These are phyloP conservation scores for Pseudomugil gertrudae DNA, from an alignment of 2,797 vertebrate genomes.

Conservation along the genomic window DNA sequence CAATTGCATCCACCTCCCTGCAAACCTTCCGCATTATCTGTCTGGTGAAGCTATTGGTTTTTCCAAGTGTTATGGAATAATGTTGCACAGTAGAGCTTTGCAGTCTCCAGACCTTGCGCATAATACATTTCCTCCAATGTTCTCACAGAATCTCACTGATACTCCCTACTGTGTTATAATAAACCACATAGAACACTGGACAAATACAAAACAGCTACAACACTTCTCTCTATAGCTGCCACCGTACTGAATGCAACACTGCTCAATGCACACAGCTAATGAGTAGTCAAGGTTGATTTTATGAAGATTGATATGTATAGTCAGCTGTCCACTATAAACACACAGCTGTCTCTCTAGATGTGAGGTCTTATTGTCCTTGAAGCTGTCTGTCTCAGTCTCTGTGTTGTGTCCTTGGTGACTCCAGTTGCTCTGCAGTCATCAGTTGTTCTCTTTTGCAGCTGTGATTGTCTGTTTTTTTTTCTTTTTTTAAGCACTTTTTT, in stretches of 20 bases:
- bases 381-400: conserved; percentile 18
- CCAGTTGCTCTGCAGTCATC: conserved; percentile 18
- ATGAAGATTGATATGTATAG: conserved; percentile 67
- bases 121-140: conserved; percentile 23
- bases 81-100: conserved; percentile 17
- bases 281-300: conserved; percentile 53
- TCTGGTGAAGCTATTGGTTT: conserved; percentile 32
- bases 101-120: conserved; percentile 22
- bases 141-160: conserved; percentile 40
- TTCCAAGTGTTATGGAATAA: conserved; percentile 39
- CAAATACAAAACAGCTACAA: conserved; percentile 64
- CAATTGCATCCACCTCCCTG: conserved; percentile 17
- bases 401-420: conserved; percentile 28
- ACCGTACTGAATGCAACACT: conserved; percentile 61
- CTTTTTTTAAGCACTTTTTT: conserved; percentile 4
- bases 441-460: conserved; percentile 32
- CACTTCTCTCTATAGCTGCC: conserved; percentile 68
- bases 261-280: conserved; percentile 62
- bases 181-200: conserved; percentile 56
- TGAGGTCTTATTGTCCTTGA: conserved; percentile 36
- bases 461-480: conserved; percentile 47
- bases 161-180: conserved; percentile 41
- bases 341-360: conserved; percentile 8
- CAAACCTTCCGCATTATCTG: conserved; percentile 13
- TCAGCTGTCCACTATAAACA: conserved; percentile 38